These are phyloP conservation scores for Apoda limacodes DNA, from an alignment of 2,888 invertebrate species.

Conservation along the genomic window DNA sequence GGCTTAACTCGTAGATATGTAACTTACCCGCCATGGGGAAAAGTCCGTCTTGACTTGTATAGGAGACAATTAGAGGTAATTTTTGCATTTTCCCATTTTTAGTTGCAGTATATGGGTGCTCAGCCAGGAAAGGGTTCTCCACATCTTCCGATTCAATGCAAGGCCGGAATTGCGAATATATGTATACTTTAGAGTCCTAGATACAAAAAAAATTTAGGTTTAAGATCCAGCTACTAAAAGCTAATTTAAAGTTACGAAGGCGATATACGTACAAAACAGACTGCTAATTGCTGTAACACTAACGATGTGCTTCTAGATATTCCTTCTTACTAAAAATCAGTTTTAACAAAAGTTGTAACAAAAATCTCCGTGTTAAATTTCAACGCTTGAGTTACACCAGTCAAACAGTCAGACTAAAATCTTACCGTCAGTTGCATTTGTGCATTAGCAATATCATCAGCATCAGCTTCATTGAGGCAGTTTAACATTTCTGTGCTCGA, in stretches of 20 bases:
- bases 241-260: too few species aligned
- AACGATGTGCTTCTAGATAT: too few species aligned
- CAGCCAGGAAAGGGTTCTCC: constrained; percentile 3
- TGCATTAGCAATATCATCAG: constrained; percentile 2
- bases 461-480: constrained; percentile 3
- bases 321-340: too few species aligned
- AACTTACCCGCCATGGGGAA: constrained; percentile 8
- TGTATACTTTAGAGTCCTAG: constrained; percentile 6
- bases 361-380: too few species aligned
- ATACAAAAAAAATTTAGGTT: too few species aligned
- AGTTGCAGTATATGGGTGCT: constrained; percentile 7
- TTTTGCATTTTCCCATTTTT: constrained; percentile 4
- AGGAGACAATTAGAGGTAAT: constrained; percentile 6
- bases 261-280: too few species aligned
- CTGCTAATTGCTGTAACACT: too few species aligned
- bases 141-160: constrained; percentile 3
- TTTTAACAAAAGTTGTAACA: too few species aligned
- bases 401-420: too few species aligned
- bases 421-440: constrained; percentile 8
- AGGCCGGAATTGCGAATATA: constrained; percentile 7
- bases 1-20: too few species aligned
- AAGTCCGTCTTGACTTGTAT: constrained; percentile 6
- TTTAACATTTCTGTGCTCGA: constrained; percentile 3
- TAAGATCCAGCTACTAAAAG: too few species aligned
- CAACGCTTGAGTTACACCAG: too few species aligned